Base-by-base conservation (phyloP, 2,888 invertebrate species). In the Mimas tiliae region DNA sequence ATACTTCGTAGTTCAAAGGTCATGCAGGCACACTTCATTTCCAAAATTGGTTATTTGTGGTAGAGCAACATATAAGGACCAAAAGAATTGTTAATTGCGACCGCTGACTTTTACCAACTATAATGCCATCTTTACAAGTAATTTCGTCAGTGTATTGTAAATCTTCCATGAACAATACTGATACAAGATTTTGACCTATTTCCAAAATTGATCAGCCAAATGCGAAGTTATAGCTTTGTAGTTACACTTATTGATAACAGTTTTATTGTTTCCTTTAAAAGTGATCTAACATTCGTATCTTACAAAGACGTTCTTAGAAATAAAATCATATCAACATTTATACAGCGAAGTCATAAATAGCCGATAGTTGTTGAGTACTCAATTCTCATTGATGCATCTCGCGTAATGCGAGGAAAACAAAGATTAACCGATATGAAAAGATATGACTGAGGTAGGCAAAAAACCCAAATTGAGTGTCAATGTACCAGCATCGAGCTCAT, bases 401-500 rank as follows among this genome's bases (percentile, higher is more conserved):
- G 58, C 42, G 38, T 42, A 42, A 55, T 55, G 55, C 38, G 58
- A 42, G 58, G 58, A 38, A 45, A 65, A 65, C 65, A 58, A 65
- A 58, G 58, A 65, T 48, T 65, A 48, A 55, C 12, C 64, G 33
- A 12, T 47, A 65, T 51, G 51, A 66, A 27, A 52, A 38, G 52
- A 64, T 62, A 62, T 21, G 33, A 50, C 48, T 52, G 53, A 14
- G 65, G 74, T 73, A 80, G 77, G 86, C 82, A 87, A 88, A 89
- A 86, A 90, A 27, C 4, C 85, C 83, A 84, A 89, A 90, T 89
- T 84, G 85, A 87, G 90, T 89, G 90, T 93, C 91, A 93, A 93
- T 93, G 91, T 88, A 91, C 93, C 93, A 89, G 90, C 93, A 93
- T 91, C 85, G 82, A 77, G 76, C 74, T 80, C 81, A 88, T 87